Evolutionary conservation across 2,113 vertebrate genomes (phyloP), one percentile per base, ranked within the genome.

Genomic region (Andinoacara biseriatus): DNA sequence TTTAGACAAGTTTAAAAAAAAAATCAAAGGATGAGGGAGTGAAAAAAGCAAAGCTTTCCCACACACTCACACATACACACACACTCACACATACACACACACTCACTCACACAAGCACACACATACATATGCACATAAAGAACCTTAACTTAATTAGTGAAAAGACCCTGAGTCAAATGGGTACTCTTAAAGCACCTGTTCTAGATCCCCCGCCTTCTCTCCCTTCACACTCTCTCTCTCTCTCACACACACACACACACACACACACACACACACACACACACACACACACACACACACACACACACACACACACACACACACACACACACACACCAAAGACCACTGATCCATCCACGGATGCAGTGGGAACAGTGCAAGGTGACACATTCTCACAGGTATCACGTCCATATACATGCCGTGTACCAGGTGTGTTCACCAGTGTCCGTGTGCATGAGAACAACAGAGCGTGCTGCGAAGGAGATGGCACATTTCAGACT

Each of bases 311-410:
- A 69, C 35, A 5, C n/a, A 69, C 54, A 59, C 56, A 57, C 10
- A 77, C 56, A 80, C 38, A 43, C 76, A 72, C 43, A 40, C 67
- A 74, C 80, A 24, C 26, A 9, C 8, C n/a, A 43, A 33, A 82
- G 29, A 72, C n/a, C 74, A 60, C 24, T 88, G 89, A 88, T 74
- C 62, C 83, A 88, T 86, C 82, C 65, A 54, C 54, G 10, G 29
- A 13, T 74, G 59, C 89, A 94, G 93, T 95, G 94, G 95, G 95
- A 95, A 95, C 91, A 80, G 78, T 61, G 90, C 35, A 78, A 5
- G 57, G 81, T 88, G 86, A 85, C 77, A 89, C 90, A 92, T 95
- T 96, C 95, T 95, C 95, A 95, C 95, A 95, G 95, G 95, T 95
- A 95, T 95, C 94, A 95, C 91, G 90, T 94, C 90, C 90, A 58